Evolutionary conservation across 1,140 invertebrate species (phyloP), one percentile per base, ranked within the genome.

Genomic region (Panagrolaimus sp.): DNA sequence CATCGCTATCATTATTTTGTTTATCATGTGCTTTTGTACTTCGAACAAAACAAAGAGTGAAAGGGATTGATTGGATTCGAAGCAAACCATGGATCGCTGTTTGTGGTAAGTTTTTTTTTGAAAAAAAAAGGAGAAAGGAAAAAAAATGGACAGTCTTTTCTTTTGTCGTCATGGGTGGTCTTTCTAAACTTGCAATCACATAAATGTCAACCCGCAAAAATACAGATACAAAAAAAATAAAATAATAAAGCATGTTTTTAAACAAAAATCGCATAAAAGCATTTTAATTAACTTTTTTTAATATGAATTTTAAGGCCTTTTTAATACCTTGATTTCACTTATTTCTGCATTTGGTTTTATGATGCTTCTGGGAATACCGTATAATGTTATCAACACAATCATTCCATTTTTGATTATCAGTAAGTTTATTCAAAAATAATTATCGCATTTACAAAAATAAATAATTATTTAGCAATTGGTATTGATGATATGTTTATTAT

Each of bases 401-500:
- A 82, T 82, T 46, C 81, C 81, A n/a, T 83, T 82, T 65, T 45
- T 82, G 20, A 75, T 78, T 44, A 75, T 81, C 43, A 75, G 78
- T 79, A 51, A 76, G 61, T 25, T 38, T 38, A 38, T 4, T 3
- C 63, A 42, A n/a, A 5, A 48, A 5, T 8, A 2, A 51, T 23
- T 8, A 48, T 25, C 0, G 4, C n/a, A 3, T 43, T 47, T 31
- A 66, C 20, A 31, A 0, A 14, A 63, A 45, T 69, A 8, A 16
- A 5, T 27, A 0, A 1, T 38, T 38, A 7, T 65, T 75, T 76
- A 85, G 85, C 85, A 69, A 84, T 87, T 69, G 86, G 86, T 65
- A 84, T 86, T 16, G 86, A 87, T 77, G 85, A 87, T 74, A 87
- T 87, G 86, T 87, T 87, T 75, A 82, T 87, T 1, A 85, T 86